Conservation (phyloP, 2,113 vertebrate species). For the Pantherophis guttatus region DNA sequence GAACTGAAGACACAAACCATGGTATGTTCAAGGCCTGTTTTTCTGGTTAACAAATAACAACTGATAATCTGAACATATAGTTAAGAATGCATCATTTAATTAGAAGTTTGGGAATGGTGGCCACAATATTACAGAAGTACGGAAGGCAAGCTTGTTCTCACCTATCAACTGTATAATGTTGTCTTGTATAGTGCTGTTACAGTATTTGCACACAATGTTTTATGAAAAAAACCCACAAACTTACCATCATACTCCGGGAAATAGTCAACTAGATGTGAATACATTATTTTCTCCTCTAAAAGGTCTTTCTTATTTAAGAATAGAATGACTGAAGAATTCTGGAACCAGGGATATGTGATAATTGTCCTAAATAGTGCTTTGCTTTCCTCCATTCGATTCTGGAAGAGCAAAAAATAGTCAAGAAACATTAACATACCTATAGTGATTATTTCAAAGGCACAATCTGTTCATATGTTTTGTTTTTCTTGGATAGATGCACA, state of each 20-base stretch:
- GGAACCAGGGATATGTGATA: conserved; percentile 93
- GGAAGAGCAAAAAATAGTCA: conserved; percentile 15
- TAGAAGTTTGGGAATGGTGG: neutral
- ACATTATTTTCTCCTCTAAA: conserved; percentile 94
- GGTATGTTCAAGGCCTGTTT: neutral
- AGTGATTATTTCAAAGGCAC: conserved; percentile 1
- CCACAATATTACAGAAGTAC: neutral
- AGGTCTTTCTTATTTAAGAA: conserved; percentile 98
- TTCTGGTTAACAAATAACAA: neutral
- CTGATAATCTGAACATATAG: neutral
- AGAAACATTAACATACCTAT: conserved; percentile 15
- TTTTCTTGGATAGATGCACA: neutral
- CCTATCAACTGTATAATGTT: neutral
- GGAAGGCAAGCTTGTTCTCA: neutral
- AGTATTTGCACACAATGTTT: neutral
- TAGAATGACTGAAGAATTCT: conserved; percentile 91
- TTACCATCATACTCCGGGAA: conserved; percentile 94
- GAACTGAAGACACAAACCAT: neutral
- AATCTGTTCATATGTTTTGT: neutral
- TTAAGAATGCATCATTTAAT: neutral
- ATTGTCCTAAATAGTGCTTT: conserved; percentile 94
- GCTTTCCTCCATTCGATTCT: conserved; percentile 96
- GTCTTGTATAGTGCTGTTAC: neutral
- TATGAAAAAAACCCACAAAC: conserved; percentile 38
- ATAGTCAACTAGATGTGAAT: conserved; percentile 93